Evolutionary conservation across 2,113 vertebrate genomes (phyloP), one percentile per base, ranked within the genome.

Genomic region (Cariama cristata): DNA sequence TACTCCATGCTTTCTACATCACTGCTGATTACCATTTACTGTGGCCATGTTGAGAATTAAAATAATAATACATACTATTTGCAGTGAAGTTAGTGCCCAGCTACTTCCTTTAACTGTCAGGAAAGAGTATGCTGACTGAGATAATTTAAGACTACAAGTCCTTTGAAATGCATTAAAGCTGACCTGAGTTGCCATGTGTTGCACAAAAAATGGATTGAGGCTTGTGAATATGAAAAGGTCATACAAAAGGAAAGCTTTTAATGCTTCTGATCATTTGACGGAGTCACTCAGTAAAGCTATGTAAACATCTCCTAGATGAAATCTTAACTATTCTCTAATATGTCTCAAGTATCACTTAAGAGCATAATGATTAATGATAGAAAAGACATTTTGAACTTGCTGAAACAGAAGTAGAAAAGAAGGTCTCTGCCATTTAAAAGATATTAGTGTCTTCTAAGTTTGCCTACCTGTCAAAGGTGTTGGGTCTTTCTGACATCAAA

Each of bases 101-200:
- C 7, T 27, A 74, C 75, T 97, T 91, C 55, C 75, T 89, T 92
- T 50, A 87, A 28, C 69, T 97, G 91, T 80, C 91, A 92, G 21
- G 30, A 89, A 92, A 66, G 49, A 86, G 45, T 83, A 64, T 72
- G 47, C 47, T 94, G 66, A 91, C 71, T 52, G 55, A 82, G 55
- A 88, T 80, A 76, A 94, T 96, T 96, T 96, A 79, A 89, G 87
- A 84, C 42, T 71, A 30, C 5, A 42, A 60, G 75, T 74, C 35
- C 33, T 60, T 35, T 33, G 58, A 92, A 91, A 94, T 69, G 33
- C 74, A 96, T 97, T 95, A 94, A 93, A 94, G 17, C 42, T 96
- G 91, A 95, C 80, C 86, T 38, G 28, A 86, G 27, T 44, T 93
- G 89, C 85, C 69, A 76, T 76, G 32, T 77, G 30, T 63, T 84